Evolutionary conservation across 2,888 invertebrate species (phyloP), one percentile per base, ranked within the genome.

Genomic region (Anodontia alba): DNA sequence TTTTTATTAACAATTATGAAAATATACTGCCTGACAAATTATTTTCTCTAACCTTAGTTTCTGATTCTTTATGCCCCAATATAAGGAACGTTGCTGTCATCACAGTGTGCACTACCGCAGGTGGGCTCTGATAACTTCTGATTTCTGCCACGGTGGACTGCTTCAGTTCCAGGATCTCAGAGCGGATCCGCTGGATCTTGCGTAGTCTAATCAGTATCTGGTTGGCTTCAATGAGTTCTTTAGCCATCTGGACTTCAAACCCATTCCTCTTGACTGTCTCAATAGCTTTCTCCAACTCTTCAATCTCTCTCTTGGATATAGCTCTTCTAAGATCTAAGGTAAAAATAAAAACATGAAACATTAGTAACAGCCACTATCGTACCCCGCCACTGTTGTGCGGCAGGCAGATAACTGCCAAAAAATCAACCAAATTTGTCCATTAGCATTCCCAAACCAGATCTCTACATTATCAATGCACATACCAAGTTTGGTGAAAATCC

Each of bases 71-170:
- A 75, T 91, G 91, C 0, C 94, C 93, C 29, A 93, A 88, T 36
- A 93, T 78, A 0, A 93, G 83, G 84, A 94, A 93, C 7, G 93
- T 93, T 8, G 90, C 92, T 0, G 91, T 93, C 94, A 94, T 94
- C 33, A 94, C 93, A 0, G 88, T 90, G 74, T 93, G 93, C 7
- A 94, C 94, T 17, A 91, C 88, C 8, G 80, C 72, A 20, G 94
- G 94, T 12, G 94, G 94, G 10, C 90, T 92, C 76, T 90, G 89
- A 82, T 94, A 94, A 83, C 93, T 93, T 62, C 93, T 81, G 67
- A 94, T 93, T 86, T 94, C 94, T 0, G 94, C 93, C 74, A 94
- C 93, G 0, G 94, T 94, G 0, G 93, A 90, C 84, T 94, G 93
- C 73, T 93, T 93, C 84, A 94, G 88, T 73, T 91, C 91, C 79